These are phyloP conservation scores for Hirudinaria manillensis DNA, from an alignment of 2,888 invertebrate species.

Conservation along the genomic window DNA sequence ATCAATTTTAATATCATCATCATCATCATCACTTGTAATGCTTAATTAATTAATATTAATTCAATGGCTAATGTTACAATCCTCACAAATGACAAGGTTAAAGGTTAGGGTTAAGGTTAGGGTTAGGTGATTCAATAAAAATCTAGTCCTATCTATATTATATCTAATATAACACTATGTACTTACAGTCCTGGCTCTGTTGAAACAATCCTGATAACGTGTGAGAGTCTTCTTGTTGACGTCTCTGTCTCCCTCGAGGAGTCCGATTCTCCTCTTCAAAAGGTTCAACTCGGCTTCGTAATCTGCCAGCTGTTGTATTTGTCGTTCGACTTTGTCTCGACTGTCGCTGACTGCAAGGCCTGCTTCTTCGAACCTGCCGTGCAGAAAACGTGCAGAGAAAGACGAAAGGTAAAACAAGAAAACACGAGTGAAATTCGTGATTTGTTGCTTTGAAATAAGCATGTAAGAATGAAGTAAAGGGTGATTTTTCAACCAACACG, in stretches of 20 bases:
- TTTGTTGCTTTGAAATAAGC: too few relatives aligned
- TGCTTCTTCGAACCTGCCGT: conserved; percentile 48
- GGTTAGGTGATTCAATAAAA: not conserved
- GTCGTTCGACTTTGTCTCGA: conserved; percentile 54
- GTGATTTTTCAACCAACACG: too few relatives aligned
- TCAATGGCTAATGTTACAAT: too few relatives aligned
- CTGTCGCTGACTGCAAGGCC: conserved; percentile 44
- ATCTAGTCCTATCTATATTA: not conserved
- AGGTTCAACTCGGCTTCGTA: conserved; percentile 56
- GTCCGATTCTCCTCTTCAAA: conserved; percentile 49
- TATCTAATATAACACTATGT: not conserved
- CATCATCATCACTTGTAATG: too few relatives aligned
- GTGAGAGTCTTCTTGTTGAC: conserved; percentile 53
- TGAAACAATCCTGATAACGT: conserved; percentile 47
- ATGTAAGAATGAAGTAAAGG: too few relatives aligned
- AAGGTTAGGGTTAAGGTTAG: too few relatives aligned
- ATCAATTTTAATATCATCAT: too few relatives aligned
- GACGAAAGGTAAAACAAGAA: too few relatives aligned
- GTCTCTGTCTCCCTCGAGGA: conserved; percentile 47
- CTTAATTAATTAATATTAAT: too few relatives aligned
- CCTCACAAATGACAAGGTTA: too few relatives aligned
- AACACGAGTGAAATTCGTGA: too few relatives aligned
- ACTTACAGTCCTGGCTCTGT: conserved; percentile 48
- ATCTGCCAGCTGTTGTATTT: conserved; percentile 55
- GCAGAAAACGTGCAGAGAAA: too few relatives aligned